phyloP scores from a whole-genome alignment of 2,797 vertebrate genomes.

The Mormyrus hasselquistii region DNA sequence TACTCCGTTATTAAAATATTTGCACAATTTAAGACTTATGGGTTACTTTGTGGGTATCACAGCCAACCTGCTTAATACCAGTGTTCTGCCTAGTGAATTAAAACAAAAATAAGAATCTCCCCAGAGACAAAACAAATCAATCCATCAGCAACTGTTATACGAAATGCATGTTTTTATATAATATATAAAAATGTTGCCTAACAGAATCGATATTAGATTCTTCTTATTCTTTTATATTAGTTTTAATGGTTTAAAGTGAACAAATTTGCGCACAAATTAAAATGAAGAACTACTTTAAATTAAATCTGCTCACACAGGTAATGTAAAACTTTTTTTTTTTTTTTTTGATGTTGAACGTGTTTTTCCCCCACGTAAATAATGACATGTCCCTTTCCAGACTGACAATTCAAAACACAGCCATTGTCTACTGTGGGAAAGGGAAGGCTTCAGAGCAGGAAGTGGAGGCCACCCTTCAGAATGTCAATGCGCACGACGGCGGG shows the following conservation, averaged over 20 bases:
- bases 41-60: background rate
- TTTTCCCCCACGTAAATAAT: background rate
- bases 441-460: background rate
- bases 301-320: background rate
- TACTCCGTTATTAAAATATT: conserved; percentile 31
- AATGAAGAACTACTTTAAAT: background rate
- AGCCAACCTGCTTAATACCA: background rate
- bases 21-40: conserved; percentile 28
- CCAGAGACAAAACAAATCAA: background rate
- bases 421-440: background rate
- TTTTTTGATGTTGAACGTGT: background rate
- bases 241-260: background rate
- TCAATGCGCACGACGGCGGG: background rate
- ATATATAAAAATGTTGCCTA: background rate
- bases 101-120: background rate
- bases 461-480: background rate
- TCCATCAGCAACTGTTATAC: background rate
- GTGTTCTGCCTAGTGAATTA: background rate
- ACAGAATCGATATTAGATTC: background rate
- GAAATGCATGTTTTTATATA: background rate
- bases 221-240: background rate
- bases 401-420: background rate
- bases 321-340: background rate
- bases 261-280: background rate
- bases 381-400: background rate